Percentiles rank a stretch among this genome's conserved stretches.
Conservation (phyloP, 2,113 vertebrate species). For the Ornithorhynchus anatinus region DNA sequence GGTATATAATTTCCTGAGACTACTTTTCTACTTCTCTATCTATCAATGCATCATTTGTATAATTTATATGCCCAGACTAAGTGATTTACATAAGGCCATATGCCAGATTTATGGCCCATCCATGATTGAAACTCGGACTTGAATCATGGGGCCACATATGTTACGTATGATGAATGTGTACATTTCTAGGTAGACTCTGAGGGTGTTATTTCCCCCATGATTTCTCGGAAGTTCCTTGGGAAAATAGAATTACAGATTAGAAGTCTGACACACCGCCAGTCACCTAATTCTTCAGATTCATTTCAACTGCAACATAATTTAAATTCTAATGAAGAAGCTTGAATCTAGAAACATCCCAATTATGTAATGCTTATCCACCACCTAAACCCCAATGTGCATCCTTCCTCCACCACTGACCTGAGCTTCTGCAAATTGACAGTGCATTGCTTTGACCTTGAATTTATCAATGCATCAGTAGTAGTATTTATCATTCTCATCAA, state of each 20-base stretch:
- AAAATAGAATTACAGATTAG: conserved; percentile 4
- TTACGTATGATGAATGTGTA: background rate
- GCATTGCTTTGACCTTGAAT: too few relatives aligned
- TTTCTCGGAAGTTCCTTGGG: conserved; percentile 6
- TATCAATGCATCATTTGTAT: too few relatives aligned
- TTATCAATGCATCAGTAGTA: too few relatives aligned
- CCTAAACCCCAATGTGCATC: background rate
- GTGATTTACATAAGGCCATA: background rate
- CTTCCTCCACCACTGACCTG: background rate
- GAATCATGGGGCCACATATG: background rate
- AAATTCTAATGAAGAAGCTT: background rate
- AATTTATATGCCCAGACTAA: background rate
- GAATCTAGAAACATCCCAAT: background rate
- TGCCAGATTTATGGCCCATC: background rate
- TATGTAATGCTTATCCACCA: background rate
- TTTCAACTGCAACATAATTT: conserved; percentile 23
- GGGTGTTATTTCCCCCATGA: background rate
- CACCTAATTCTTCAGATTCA: background rate
- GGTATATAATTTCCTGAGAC: too few relatives aligned
- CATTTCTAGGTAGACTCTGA: background rate
- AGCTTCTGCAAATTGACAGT: too few relatives aligned
- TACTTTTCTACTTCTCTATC: too few relatives aligned
- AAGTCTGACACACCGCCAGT: conserved; percentile 12
- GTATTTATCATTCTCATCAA: too few relatives aligned
- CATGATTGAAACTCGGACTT: background rate